These are phyloP conservation scores for Rhagophthalmus giganteus DNA, from an alignment of 2,888 invertebrate genomes.

Conservation along the genomic window DNA sequence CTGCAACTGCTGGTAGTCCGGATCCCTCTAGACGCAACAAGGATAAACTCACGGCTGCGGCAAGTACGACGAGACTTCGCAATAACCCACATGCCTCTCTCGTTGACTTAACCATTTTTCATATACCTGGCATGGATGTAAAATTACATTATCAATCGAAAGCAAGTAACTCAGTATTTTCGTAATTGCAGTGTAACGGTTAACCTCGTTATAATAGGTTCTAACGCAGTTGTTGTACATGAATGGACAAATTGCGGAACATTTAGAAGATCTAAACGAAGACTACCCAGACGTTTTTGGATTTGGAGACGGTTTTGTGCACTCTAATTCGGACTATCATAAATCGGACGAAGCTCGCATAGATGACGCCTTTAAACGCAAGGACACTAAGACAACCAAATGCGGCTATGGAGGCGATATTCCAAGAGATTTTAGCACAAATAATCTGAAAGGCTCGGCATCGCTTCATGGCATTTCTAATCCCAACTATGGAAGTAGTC, in stretches of 20 bases:
- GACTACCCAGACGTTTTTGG: constrained; percentile 11
- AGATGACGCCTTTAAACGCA: constrained; percentile 51
- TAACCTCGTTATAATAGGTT: too few species aligned
- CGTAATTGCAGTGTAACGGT: too few species aligned
- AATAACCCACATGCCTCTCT: constrained; percentile 54
- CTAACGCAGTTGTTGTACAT: too few species aligned
- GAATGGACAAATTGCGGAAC: too few species aligned
- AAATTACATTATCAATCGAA: constrained; percentile 55
- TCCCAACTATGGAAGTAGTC: constrained; percentile 51
- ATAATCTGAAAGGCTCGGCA: constrained; percentile 33
- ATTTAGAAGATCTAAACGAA: constrained; percentile 15
- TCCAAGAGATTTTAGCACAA: constrained; percentile 18
- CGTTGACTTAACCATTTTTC: constrained; percentile 82
- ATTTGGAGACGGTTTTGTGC: constrained; percentile 19
- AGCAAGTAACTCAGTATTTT: constrained; percentile 41
- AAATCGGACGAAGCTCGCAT: constrained; percentile 50
- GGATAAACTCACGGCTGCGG: constrained; percentile 48
- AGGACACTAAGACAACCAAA: constrained; percentile 35
- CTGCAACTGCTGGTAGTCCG: constrained; percentile 49
- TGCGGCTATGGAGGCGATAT: constrained; percentile 20
- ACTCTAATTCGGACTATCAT: constrained; percentile 41
- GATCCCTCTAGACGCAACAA: constrained; percentile 53
- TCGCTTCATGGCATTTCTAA: constrained; percentile 53
- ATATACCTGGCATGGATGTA: constrained; percentile 89
- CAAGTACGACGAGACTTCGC: constrained; percentile 48